Conservation (phyloP, 2,888 invertebrate genomes). For the Icerya purchasi region DNA sequence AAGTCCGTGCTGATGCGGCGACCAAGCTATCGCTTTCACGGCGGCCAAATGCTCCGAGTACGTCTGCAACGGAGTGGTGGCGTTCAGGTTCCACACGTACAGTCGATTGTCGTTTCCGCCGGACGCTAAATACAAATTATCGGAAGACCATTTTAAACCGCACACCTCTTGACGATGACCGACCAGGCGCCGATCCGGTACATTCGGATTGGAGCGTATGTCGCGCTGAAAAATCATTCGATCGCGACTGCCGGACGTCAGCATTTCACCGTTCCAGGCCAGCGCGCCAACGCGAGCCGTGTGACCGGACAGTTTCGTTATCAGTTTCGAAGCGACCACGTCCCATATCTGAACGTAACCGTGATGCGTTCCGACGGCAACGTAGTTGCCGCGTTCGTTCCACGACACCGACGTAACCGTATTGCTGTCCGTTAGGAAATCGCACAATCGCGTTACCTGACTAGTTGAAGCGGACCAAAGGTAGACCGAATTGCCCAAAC, state of each 20-base stretch:
- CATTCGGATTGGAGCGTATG: conserved; percentile 40
- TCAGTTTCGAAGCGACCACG: conserved; percentile 73
- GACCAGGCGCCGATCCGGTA: conserved; percentile 47
- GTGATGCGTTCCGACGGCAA: conserved; percentile 94
- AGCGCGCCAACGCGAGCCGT: conserved; percentile 79
- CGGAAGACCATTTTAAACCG: conserved; percentile 61
- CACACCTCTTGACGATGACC: conserved; percentile 83
- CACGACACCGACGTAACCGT: conserved; percentile 96
- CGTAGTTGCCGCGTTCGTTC: conserved; percentile 66
- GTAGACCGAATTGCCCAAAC: conserved; percentile 91
- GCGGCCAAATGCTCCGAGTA: conserved; percentile 93
- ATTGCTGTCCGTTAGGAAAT: conserved; percentile 71
- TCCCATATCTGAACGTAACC: conserved; percentile 98
- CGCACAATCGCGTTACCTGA: conserved; percentile 89
- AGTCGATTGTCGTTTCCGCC: conserved; percentile 96
- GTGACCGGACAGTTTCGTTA: conserved; percentile 76
- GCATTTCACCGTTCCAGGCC: conserved; percentile 92
- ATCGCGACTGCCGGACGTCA: conserved; percentile 88
- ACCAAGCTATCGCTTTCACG: conserved; percentile 97
- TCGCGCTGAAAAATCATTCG: conserved; percentile 83
- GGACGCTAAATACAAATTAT: conserved; percentile 88
- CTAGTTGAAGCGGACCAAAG: conserved; percentile 98
- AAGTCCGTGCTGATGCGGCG: conserved; percentile 92
- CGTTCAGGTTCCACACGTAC: conserved; percentile 79
- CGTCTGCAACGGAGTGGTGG: conserved; percentile 73